These are phyloP conservation scores for Chaetodon trifasciatus DNA, from an alignment of 2,797 vertebrate genomes.

Conservation along the genomic window DNA sequence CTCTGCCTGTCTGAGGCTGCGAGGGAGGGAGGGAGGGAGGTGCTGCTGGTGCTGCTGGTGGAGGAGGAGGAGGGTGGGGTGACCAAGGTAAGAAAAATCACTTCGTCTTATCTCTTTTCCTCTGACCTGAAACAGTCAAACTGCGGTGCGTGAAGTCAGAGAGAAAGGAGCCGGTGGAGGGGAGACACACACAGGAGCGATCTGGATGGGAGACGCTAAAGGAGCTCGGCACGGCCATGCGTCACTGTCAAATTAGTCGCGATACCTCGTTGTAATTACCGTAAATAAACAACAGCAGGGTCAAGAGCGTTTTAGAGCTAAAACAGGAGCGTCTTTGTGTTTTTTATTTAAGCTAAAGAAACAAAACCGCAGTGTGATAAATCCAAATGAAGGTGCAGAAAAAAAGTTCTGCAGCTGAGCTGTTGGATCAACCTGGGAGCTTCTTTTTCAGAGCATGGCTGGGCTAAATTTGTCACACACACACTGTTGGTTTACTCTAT, in stretches of 20 bases:
- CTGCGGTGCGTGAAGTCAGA: constrained; percentile 65
- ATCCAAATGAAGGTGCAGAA: no score
- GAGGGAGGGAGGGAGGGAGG: constrained; percentile 5
- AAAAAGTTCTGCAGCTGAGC: no score
- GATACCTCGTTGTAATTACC: constrained; percentile 34
- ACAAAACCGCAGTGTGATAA: background rate
- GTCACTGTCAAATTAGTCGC: constrained; percentile 46
- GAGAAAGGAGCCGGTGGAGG: constrained; percentile 60
- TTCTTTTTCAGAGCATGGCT: background rate
- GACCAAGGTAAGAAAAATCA: constrained; percentile 72
- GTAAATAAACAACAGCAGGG: constrained; percentile 13
- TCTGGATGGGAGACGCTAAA: constrained; percentile 32
- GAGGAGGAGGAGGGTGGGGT: background rate
- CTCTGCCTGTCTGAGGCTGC: constrained; percentile 62
- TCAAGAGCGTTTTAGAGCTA: background rate
- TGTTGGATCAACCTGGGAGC: background rate
- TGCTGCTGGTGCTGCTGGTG: background rate
- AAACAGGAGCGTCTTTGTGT: no score
- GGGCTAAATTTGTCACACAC: background rate
- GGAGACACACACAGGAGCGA: constrained; percentile 42
- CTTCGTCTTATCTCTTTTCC: constrained; percentile 76
- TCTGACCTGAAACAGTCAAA: constrained; percentile 84
- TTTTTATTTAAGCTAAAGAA: background rate
- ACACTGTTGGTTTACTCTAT: background rate
- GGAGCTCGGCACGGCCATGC: constrained; percentile 13